phyloP scores from a whole-genome alignment of 2,113 vertebrate species.

The Gobio gobio region DNA sequence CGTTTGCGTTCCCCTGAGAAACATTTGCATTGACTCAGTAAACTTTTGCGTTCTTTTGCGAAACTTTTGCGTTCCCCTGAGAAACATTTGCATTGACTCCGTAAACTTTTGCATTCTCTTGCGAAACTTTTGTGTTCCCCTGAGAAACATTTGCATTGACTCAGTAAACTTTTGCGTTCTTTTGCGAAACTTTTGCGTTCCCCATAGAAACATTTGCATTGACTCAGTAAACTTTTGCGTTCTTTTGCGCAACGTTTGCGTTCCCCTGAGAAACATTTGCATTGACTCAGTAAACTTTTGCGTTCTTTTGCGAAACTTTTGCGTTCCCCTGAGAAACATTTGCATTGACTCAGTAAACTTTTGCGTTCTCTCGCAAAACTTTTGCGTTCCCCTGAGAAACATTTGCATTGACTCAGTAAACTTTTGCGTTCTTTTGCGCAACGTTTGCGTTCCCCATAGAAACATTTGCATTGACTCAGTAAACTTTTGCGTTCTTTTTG shows the following conservation, averaged over 20 bases:
- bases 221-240: neutral
- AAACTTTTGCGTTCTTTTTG: neutral
- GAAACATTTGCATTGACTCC: neutral
- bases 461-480: neutral
- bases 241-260: neutral
- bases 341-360: neutral
- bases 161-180: too few species aligned
- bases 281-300: too few species aligned
- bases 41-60: fast-evolving
- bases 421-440: neutral
- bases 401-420: too few species aligned
- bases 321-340: neutral
- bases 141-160: too few species aligned
- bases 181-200: neutral
- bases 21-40: too few species aligned
- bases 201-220: neutral
- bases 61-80: neutral
- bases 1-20: neutral
- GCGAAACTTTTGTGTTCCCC: neutral
- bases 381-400: neutral
- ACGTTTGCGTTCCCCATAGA: neutral
- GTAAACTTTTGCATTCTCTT: neutral
- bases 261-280: neutral
- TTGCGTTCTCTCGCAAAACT: neutral
- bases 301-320: neutral